These are phyloP conservation scores for Triplophysa bombifrons DNA, from an alignment of 2,797 vertebrate species.

Conservation along the genomic window DNA sequence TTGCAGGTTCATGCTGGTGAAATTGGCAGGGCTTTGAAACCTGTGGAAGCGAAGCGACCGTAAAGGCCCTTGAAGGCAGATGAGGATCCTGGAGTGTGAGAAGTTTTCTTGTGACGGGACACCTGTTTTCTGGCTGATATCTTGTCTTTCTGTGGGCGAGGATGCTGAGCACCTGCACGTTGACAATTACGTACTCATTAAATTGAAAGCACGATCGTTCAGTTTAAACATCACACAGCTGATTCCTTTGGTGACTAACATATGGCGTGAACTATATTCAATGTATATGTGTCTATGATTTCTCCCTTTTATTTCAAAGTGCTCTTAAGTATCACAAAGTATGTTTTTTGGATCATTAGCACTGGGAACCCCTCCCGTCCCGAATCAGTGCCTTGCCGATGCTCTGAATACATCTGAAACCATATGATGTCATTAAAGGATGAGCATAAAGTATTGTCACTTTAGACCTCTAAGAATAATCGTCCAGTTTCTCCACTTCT, in stretches of 20 bases:
- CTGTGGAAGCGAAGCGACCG: constrained; percentile 77
- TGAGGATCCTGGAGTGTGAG: constrained; percentile 73
- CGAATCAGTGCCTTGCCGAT: background rate
- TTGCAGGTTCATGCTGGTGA: constrained; percentile 76
- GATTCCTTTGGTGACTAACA: background rate
- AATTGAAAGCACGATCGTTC: background rate
- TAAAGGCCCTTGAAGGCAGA: constrained; percentile 69
- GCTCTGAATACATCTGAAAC: background rate
- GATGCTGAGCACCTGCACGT: constrained; percentile 50
- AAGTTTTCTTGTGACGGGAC: constrained; percentile 75
- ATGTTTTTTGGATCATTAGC: background rate
- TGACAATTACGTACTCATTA: constrained; percentile 23
- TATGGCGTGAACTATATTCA: background rate
- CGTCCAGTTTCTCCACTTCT: constrained; percentile 76
- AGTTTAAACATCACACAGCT: constrained; percentile 2
- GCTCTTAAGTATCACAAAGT: background rate
- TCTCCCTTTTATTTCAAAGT: background rate
- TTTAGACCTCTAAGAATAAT: constrained; percentile 39
- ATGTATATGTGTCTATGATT: background rate
- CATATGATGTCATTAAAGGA: constrained; percentile 60
- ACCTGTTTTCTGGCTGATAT: constrained; percentile 72
- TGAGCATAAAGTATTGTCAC: constrained; percentile 73
- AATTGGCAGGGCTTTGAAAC: constrained; percentile 79
- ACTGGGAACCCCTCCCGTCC: background rate
- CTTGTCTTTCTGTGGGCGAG: constrained; percentile 46